Percentiles rank a stretch among this genome's conserved stretches.
phyloP scores from a whole-genome alignment of 2,888 invertebrate genomes.

The Caenorhabditis japonica region DNA sequence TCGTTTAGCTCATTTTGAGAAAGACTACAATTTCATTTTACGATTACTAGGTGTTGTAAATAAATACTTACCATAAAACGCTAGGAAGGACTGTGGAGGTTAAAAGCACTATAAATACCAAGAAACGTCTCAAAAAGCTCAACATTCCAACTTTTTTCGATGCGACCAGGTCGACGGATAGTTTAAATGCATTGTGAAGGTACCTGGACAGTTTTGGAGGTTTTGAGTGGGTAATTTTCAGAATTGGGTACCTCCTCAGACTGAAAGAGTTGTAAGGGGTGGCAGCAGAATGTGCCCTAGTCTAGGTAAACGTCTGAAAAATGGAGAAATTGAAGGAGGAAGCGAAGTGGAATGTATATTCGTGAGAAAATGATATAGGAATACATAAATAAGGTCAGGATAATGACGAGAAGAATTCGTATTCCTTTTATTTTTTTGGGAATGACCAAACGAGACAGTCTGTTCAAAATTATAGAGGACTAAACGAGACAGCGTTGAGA shows the following conservation, averaged over 20 bases:
- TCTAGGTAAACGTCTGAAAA: no score
- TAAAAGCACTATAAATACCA: no score
- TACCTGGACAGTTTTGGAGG: conserved; percentile 6
- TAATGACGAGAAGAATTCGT: no score
- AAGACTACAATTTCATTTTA: conserved; percentile 51
- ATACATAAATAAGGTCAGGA: no score
- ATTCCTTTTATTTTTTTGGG: no score
- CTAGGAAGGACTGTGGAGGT: no score
- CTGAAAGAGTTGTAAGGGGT: neutral
- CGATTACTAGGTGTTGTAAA: no score
- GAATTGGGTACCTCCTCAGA: conserved; percentile 10
- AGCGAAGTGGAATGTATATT: no score
- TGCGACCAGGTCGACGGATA: conserved; percentile 43
- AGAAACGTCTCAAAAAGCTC: neutral
- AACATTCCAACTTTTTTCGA: conserved; percentile 33
- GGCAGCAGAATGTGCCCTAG: no score
- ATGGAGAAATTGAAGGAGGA: no score
- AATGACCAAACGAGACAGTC: neutral
- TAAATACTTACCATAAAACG: no score
- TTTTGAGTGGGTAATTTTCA: neutral
- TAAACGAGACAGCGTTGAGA: neutral
- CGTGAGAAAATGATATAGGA: no score
- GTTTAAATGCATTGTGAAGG: conserved; percentile 29
- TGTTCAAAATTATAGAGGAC: neutral
- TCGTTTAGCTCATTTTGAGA: conserved; percentile 70